Evolutionary conservation across 1,140 invertebrate species (phyloP), one percentile per base, ranked within the genome.

Genomic region (Lordiphosa clarofinis): DNA sequence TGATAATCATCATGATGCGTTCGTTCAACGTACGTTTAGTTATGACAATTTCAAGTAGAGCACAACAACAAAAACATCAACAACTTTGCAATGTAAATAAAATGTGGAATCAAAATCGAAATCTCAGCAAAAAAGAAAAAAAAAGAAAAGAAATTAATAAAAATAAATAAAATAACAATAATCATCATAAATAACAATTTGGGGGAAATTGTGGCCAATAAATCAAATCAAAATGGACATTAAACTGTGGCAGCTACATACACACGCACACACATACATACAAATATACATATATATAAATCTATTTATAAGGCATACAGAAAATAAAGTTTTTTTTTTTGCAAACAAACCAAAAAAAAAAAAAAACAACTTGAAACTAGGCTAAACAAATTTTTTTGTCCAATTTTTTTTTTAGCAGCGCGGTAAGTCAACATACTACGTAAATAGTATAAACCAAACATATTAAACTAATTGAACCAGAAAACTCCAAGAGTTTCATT

Each of bases 1-100:
- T 82, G 76, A 82, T 82, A 84, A 82, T 72, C 72, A 68, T 72
- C 72, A 68, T 64, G 66, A 84, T 58, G 78, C 37, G 37, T 38
- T 28, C 76, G 76, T 82, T 82, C 58, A 76, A 84, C 76, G 78
- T 81, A 71, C 76, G 62, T 70, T 81, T 81, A 75, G 76, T 82
- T 81, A 82, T 81, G 71, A 72, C 57, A 81, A 81, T 82, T 62
- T 69, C 50, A 56, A 53, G 52, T 50, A 50, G 60, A 52, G 43
- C 15, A 55, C 9, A 21, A 57, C 43, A 31, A 24, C 7, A 40
- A 48, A 15, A 48, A 15, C 4, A 13, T 11, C 40, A 61, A 47
- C 1, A 36, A 47, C 48, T 24, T 36, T 4, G 37, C 24, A 57
- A 24, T 28, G 21, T 28, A 55, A 47, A 39, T 39, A 55, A 8